These are phyloP conservation scores for Enteromius thamalakanensis DNA, from an alignment of 2,797 vertebrate genomes.

Conservation along the genomic window DNA sequence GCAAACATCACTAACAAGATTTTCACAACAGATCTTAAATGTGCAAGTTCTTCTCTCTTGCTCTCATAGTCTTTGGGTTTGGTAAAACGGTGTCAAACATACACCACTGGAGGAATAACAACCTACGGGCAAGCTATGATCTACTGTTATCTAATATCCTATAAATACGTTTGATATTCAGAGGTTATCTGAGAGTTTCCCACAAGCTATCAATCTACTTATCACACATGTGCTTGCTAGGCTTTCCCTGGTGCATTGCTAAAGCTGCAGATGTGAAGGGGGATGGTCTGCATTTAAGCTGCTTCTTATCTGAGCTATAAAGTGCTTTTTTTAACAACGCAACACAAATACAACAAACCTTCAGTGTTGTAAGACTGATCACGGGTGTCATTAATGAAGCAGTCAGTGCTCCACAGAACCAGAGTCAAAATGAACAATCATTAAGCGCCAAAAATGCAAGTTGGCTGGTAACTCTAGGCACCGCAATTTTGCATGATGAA, in stretches of 20 bases:
- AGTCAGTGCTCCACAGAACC: not conserved
- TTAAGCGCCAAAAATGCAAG: not conserved
- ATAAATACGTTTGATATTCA: constrained; percentile 26
- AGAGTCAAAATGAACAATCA: not conserved
- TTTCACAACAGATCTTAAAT: not conserved
- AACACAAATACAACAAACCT: constrained; percentile 17
- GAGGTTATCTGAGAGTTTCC: constrained; percentile 25
- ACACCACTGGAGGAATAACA: constrained; percentile 8
- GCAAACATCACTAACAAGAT: not conserved
- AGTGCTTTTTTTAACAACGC: constrained; percentile 5
- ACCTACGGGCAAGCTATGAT: constrained; percentile 1
- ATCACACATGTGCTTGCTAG: constrained; percentile 17
- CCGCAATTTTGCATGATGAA: not conserved
- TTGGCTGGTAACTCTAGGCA: not conserved
- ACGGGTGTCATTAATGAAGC: not conserved
- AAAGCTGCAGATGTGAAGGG: constrained; percentile 34
- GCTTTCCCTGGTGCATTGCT: constrained; percentile 39
- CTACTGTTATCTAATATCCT: constrained; percentile 21
- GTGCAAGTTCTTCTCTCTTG: not conserved
- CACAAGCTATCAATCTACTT: constrained; percentile 40
- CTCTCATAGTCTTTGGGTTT: not conserved
- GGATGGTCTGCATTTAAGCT: constrained; percentile 16
- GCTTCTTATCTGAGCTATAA: constrained; percentile 40
- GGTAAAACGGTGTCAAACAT: constrained; percentile 9
- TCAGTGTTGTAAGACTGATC: not conserved